Conservation (phyloP, 2,113 vertebrate species). For the Leptosomus discolor region DNA sequence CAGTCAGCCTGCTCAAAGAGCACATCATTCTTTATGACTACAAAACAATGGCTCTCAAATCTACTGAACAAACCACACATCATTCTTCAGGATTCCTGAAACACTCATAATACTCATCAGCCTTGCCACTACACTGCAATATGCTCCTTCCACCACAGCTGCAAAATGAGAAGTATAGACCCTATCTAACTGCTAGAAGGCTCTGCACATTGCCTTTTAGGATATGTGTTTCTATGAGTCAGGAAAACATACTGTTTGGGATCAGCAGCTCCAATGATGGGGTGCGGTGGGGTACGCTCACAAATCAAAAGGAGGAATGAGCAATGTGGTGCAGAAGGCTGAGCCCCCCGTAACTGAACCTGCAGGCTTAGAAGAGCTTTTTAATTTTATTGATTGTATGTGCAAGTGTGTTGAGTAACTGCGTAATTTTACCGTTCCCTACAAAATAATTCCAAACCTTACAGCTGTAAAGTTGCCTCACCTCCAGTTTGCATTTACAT, state of each 20-base stretch:
- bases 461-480: not conserved
- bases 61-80: not conserved
- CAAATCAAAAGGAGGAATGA: not conserved
- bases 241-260: not conserved
- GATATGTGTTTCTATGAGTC: not conserved
- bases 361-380: not conserved
- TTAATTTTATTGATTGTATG: not conserved
- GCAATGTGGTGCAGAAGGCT: not conserved
- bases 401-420: not conserved
- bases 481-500: not conserved
- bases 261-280: not conserved
- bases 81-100: not conserved
- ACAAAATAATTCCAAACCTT: not conserved
- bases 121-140: not conserved
- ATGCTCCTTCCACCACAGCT: not conserved
- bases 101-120: not conserved
- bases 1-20: not conserved
- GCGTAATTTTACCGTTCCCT: not conserved
- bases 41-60: not conserved
- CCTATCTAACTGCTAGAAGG: not conserved
- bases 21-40: not conserved
- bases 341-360: not conserved
- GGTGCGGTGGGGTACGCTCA: not conserved
- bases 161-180: not conserved
- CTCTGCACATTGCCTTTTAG: not conserved